A percentile compares a stretch with the other conserved stretches of the same genome.
Evolutionary conservation across 2,888 invertebrate species (phyloP).

Genomic region (Habrosyne pyritoides): DNA sequence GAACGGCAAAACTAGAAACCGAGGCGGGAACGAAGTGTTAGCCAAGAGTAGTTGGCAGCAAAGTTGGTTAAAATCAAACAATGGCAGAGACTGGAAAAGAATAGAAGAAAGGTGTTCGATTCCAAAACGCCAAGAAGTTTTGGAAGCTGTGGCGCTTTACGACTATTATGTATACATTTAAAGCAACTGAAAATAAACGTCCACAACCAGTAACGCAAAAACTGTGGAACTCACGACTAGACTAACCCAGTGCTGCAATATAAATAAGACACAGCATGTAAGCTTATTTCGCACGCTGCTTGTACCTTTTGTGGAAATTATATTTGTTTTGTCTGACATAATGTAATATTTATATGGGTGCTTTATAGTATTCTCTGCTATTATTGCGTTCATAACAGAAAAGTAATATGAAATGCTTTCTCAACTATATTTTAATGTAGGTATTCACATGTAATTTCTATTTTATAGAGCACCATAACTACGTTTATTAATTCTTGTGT

Average conservation of each 20-base stretch:
- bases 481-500: neutral
- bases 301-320: neutral
- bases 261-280: constrained; percentile 7
- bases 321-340: neutral
- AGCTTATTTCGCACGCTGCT: neutral
- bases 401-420: too few species aligned
- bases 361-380: neutral
- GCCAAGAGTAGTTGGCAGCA: constrained; percentile 53
- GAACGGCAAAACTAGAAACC: too few species aligned
- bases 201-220: neutral
- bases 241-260: constrained; percentile 1
- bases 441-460: too few species aligned
- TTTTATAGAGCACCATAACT: neutral
- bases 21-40: constrained; percentile 42
- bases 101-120: constrained; percentile 22
- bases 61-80: constrained; percentile 29
- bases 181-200: neutral
- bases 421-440: too few species aligned
- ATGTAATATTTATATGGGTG: neutral
- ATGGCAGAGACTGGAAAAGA: constrained; percentile 33
- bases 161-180: neutral
- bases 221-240: neutral
- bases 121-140: neutral
- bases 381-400: neutral
- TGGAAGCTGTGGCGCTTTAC: neutral